Conservation (phyloP, 2,797 vertebrate species). For the Pagetopsis macropterus region DNA sequence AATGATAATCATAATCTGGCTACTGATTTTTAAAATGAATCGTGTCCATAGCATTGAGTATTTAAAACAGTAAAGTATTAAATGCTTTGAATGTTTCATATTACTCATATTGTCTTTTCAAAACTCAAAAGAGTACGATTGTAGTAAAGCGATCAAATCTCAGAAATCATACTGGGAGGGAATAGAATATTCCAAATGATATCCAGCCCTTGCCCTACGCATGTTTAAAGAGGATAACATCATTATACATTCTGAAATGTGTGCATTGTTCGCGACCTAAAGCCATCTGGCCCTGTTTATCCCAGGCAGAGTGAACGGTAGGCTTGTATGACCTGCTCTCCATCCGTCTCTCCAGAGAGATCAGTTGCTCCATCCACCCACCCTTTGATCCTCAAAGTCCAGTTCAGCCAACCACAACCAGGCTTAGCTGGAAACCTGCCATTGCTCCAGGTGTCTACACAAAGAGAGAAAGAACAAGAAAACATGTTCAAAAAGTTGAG, state of each 20-base stretch:
- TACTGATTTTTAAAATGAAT: too few relatives aligned
- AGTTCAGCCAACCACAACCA: slow-evolving; percentile 20
- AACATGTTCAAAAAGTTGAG: slow-evolving; percentile 9
- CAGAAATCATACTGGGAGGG: not conserved
- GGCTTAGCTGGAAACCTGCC: slow-evolving; percentile 15
- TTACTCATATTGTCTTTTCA: not conserved
- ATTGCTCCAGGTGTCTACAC: slow-evolving; percentile 24
- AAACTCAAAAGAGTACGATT: not conserved
- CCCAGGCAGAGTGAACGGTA: not conserved
- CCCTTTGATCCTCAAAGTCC: slow-evolving; percentile 34
- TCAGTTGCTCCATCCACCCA: slow-evolving; percentile 15
- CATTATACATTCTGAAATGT: not conserved
- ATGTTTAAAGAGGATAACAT: not conserved
- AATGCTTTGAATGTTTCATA: not conserved
- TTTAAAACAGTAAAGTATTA: not conserved
- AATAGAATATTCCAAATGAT: not conserved
- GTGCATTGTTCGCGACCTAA: not conserved
- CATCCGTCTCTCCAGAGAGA: not conserved
- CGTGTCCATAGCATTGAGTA: too few relatives aligned
- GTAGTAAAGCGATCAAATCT: not conserved
- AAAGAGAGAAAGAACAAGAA: slow-evolving; percentile 23
- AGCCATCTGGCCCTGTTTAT: not conserved
- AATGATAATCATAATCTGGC: not conserved
- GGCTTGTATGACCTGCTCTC: slow-evolving; percentile 2
- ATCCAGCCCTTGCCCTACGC: not conserved